Percentiles rank a stretch among this genome's conserved stretches.
Evolutionary conservation across 2,113 vertebrate species (phyloP).

Genomic region (Heteronetta atricapilla): DNA sequence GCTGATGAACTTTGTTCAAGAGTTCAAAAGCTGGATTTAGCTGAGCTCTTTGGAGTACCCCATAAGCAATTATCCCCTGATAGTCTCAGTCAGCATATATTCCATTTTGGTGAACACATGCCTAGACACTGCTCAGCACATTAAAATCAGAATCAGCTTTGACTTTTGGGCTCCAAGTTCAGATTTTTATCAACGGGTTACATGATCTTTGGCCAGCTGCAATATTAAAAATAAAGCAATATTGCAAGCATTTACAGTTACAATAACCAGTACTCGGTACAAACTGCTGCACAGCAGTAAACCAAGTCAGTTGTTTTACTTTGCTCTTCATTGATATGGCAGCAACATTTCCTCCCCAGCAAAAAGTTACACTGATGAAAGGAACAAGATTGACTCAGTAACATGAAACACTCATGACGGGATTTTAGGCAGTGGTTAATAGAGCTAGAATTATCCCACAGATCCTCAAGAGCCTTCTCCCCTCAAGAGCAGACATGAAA

Average conservation of each 20-base stretch:
- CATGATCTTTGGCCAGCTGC: neutral
- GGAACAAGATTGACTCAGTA: neutral
- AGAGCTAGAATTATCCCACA: neutral
- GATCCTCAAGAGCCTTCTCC: neutral
- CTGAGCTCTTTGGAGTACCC: neutral
- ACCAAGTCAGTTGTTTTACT: neutral
- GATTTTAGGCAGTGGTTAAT: neutral
- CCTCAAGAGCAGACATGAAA: neutral
- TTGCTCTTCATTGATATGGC: neutral
- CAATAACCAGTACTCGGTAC: neutral
- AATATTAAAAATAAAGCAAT: neutral
- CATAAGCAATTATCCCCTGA: neutral
- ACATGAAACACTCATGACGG: fast-evolving
- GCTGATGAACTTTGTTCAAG: neutral
- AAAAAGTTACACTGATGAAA: neutral
- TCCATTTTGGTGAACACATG: neutral
- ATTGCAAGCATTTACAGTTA: neutral
- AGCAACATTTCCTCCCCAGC: neutral
- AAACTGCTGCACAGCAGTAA: neutral
- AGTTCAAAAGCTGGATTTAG: neutral
- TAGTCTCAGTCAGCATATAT: neutral
- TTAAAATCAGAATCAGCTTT: neutral
- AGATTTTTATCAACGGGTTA: neutral
- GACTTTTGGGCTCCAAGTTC: neutral
- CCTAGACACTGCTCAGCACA: neutral